Percentiles rank a stretch among this genome's conserved stretches.
Evolutionary conservation across 2,888 invertebrate genomes (phyloP).

Genomic region (Leptogaster cylindrica): DNA sequence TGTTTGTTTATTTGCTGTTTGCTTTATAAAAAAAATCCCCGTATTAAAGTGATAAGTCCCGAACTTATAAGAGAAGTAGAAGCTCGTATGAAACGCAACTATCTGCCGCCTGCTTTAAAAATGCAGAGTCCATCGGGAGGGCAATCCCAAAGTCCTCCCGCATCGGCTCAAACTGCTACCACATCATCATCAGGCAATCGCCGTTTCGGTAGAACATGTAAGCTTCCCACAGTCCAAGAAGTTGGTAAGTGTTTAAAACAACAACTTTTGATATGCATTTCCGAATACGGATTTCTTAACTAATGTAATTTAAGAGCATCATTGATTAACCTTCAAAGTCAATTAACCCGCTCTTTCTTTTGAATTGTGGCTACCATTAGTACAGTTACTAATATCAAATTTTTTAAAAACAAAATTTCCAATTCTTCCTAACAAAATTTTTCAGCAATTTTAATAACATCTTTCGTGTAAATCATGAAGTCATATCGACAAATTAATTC

Average conservation of each 20-base stretch:
- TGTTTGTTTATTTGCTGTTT: slow-evolving; percentile 47
- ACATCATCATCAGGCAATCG: slow-evolving; percentile 47
- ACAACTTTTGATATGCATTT: slow-evolving; percentile 20
- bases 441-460: no score
- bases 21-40: slow-evolving; percentile 39
- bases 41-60: slow-evolving; percentile 77
- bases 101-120: slow-evolving; percentile 72
- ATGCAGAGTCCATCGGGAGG: slow-evolving; percentile 64
- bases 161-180: slow-evolving; percentile 49
- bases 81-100: slow-evolving; percentile 83
- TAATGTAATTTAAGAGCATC: slow-evolving; percentile 10
- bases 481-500: no score
- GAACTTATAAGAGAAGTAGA: slow-evolving; percentile 89
- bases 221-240: slow-evolving; percentile 76
- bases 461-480: not conserved
- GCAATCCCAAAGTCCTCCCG: slow-evolving; percentile 58
- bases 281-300: not conserved
- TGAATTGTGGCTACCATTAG: slow-evolving; percentile 21
- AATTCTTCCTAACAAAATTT: not conserved
- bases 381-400: slow-evolving; percentile 2
- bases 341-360: slow-evolving; percentile 14
- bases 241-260: slow-evolving; percentile 67
- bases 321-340: not conserved
- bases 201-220: slow-evolving; percentile 57
- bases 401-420: not conserved